These are phyloP conservation scores for Cairina moschata DNA, from an alignment of 2,113 vertebrate species.

Conservation along the genomic window DNA sequence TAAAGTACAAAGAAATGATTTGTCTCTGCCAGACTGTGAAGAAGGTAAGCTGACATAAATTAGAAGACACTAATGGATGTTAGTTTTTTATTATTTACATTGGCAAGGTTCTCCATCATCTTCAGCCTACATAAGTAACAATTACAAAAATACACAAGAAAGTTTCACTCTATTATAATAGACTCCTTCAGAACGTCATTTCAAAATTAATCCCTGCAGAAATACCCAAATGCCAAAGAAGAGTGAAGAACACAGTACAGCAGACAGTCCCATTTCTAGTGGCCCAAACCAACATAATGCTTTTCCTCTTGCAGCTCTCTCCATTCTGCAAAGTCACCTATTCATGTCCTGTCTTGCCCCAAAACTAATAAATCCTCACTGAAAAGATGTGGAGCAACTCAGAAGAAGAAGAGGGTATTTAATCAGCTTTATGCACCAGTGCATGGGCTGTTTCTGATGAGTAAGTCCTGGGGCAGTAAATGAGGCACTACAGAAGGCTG, in stretches of 20 bases:
- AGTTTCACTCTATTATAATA: background rate
- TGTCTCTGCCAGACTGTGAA: conserved; percentile 70
- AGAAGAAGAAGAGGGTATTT: background rate
- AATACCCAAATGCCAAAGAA: background rate
- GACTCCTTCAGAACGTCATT: background rate
- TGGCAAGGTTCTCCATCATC: conserved; percentile 42
- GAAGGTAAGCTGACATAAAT: conserved; percentile 71
- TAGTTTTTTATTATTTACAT: conserved; percentile 65
- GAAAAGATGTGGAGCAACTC: background rate
- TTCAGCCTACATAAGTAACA: background rate
- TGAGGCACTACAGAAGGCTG: background rate
- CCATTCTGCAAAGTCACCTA: background rate
- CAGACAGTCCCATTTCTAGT: background rate
- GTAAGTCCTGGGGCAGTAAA: background rate
- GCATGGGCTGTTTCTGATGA: background rate
- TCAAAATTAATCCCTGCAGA: background rate
- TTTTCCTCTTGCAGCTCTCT: background rate
- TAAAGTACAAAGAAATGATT: conserved; percentile 72
- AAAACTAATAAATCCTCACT: background rate
- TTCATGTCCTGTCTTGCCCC: background rate
- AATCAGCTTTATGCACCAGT: background rate
- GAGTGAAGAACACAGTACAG: background rate
- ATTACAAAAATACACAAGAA: background rate
- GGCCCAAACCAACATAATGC: background rate
- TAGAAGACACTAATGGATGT: conserved; percentile 54